A percentile compares a stretch with the other conserved stretches of the same genome.
Evolutionary conservation across 2,797 vertebrate species (phyloP).

Genomic region (Crocodylus rhombifer): DNA sequence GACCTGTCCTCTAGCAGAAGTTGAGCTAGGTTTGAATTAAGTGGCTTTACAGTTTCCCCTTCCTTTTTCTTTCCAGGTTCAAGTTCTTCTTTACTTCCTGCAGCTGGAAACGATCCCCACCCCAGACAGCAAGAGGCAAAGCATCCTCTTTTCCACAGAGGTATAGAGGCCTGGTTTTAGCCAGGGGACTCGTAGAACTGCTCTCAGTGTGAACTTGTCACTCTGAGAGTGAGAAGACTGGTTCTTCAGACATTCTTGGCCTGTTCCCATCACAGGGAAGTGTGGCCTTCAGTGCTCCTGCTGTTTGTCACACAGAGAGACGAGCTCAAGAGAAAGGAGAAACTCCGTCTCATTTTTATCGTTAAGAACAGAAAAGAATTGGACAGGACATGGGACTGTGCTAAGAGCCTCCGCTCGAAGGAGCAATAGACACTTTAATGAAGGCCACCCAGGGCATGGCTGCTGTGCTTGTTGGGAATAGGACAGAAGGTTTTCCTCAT

Average conservation of each 20-base stretch:
- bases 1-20: background rate
- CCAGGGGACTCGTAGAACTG: background rate
- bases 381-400: constrained; percentile 21
- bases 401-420: constrained; percentile 54
- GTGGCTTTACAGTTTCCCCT: background rate
- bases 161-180: constrained; percentile 80
- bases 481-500: constrained; percentile 64
- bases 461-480: constrained; percentile 54
- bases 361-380: constrained; percentile 12
- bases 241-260: constrained; percentile 28
- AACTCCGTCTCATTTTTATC: background rate
- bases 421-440: constrained; percentile 63
- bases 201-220: constrained; percentile 2
- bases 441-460: constrained; percentile 22
- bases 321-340: constrained; percentile 11
- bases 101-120: constrained; percentile 93
- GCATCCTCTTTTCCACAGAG: constrained; percentile 93
- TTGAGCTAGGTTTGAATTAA: background rate
- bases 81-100: constrained; percentile 95
- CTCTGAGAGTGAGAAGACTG: background rate
- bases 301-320: constrained; percentile 42
- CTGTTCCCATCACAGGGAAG: background rate
- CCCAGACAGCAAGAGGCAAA: constrained; percentile 95
- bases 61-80: constrained; percentile 84
- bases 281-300: background rate